phyloP scores from a whole-genome alignment of 2,888 invertebrate genomes.

The Lymantria monacha region DNA sequence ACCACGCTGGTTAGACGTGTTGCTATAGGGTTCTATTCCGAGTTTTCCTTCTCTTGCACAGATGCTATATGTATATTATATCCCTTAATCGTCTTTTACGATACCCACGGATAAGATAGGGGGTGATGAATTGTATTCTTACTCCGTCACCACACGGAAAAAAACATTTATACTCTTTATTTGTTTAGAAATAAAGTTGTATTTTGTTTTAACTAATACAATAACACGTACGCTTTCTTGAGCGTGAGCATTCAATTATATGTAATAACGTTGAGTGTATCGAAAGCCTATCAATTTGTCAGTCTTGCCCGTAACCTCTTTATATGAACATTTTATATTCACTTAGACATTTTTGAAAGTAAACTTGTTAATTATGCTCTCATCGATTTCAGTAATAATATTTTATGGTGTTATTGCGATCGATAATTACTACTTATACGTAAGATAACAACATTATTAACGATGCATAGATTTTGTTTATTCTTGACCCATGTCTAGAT shows the following conservation, averaged over 20 bases:
- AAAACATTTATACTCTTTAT: no score
- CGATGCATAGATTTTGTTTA: neutral
- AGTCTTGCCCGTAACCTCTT: constrained; percentile 48
- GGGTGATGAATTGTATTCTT: no score
- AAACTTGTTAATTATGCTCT: constrained; percentile 69
- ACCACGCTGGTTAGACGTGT: no score
- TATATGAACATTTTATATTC: constrained; percentile 41
- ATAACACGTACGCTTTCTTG: constrained; percentile 32
- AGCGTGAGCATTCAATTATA: constrained; percentile 71
- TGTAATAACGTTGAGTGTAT: constrained; percentile 58
- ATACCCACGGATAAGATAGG: no score
- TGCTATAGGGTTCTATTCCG: no score
- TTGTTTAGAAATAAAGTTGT: constrained; percentile 11
- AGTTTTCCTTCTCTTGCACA: no score
- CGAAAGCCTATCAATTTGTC: constrained; percentile 68
- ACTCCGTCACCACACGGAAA: no score
- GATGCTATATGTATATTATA: no score
- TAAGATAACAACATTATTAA: constrained; percentile 22
- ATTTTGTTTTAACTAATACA: constrained; percentile 11
- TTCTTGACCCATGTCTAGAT: neutral
- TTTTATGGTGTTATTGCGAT: constrained; percentile 37
- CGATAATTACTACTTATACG: constrained; percentile 11
- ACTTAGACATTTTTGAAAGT: constrained; percentile 71
- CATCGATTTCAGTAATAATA: constrained; percentile 64
- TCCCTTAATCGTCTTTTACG: no score